Evolutionary conservation across 1,140 invertebrate genomes (phyloP).

Genomic region (Drosophila hydei): DNA sequence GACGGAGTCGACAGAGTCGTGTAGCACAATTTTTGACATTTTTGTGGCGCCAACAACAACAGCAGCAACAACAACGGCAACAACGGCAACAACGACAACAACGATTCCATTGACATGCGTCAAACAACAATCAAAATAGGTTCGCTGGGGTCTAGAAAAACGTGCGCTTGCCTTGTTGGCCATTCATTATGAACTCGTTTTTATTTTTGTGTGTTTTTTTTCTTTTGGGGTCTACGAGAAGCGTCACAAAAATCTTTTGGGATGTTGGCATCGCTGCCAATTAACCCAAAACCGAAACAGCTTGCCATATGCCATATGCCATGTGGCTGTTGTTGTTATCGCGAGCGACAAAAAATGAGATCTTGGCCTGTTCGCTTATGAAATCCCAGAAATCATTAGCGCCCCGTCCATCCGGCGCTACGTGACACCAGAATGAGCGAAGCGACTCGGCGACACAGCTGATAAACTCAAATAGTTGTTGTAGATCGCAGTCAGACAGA

Average conservation of each 20-base stretch:
- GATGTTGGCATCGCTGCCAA: conserved; percentile 74
- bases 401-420: conserved; percentile 47
- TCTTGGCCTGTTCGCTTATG: conserved; percentile 60
- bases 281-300: conserved; percentile 59
- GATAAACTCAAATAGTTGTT: conserved; percentile 3
- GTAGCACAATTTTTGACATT: conserved; percentile 81
- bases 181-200: conserved; percentile 81
- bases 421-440: conserved; percentile 63
- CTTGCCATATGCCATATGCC: conserved; percentile 6
- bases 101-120: conserved; percentile 73
- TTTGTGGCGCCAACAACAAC: conserved; percentile 75
- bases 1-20: conserved; percentile 29
- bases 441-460: conserved; percentile 3
- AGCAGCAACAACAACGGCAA: conserved; percentile 48
- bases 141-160: conserved; percentile 61
- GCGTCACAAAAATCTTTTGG: conserved; percentile 68
- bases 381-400: conserved; percentile 79
- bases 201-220: conserved; percentile 10
- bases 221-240: conserved; percentile 46
- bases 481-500: conserved; percentile 23
- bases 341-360: conserved; percentile 33
- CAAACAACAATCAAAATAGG: conserved; percentile 81
- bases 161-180: conserved; percentile 74
- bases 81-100: conserved; percentile 47
- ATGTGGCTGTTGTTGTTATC: conserved; percentile 53